Conservation (phyloP, 2,797 vertebrate genomes). For the Rhynchotus rufescens region DNA sequence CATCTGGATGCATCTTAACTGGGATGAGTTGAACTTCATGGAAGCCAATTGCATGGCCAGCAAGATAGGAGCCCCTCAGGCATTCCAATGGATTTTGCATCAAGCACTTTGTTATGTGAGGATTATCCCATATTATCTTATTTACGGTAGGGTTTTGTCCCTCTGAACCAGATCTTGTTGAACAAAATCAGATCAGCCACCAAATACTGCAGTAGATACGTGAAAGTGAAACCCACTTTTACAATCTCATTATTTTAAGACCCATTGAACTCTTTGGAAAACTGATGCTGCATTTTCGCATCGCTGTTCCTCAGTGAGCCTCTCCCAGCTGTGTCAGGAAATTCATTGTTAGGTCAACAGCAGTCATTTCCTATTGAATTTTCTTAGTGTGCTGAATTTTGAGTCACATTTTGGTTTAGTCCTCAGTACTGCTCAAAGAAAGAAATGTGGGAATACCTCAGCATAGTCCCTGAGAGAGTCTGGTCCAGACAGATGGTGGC, state of each 20-base stretch:
- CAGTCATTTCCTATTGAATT: not conserved
- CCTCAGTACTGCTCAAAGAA: not conserved
- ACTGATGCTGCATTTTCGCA: not conserved
- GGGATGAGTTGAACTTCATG: not conserved
- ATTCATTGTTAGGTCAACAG: not conserved
- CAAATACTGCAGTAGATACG: not conserved
- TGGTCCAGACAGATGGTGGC: not conserved
- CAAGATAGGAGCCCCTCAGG: not conserved
- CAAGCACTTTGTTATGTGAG: not conserved
- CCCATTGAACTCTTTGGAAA: not conserved
- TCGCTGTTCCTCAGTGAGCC: not conserved
- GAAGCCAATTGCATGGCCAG: not conserved
- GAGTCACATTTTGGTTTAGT: fast-evolving
- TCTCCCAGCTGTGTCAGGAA: not conserved
- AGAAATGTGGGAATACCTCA: not conserved
- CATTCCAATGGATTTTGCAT: not conserved
- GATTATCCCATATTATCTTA: not conserved
- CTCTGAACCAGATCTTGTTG: not conserved
- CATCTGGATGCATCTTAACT: not conserved
- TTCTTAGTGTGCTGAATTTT: not conserved
- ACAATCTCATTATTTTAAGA: not conserved
- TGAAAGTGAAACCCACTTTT: not conserved
- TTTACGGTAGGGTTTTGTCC: not conserved
- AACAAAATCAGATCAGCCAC: not conserved
- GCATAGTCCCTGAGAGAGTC: not conserved